Base-by-base conservation (phyloP, 2,113 vertebrate genomes). In the Passer montanus region DNA sequence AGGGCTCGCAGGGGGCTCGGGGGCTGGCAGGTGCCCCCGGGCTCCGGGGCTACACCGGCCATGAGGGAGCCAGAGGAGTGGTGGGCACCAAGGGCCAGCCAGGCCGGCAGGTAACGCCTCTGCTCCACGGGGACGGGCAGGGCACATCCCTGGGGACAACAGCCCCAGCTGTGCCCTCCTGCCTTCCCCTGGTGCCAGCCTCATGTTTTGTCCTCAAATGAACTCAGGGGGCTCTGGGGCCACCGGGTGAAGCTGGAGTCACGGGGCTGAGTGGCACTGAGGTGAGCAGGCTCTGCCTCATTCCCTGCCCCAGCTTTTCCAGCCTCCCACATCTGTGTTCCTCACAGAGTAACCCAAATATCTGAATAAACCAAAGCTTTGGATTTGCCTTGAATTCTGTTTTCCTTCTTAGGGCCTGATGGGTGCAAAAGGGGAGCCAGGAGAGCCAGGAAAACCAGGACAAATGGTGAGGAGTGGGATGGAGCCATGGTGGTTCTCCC, bases 181-280 rank as follows among this genome's bases (percentile, higher is more conserved):
- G 59, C 82, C 56, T 35, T 35, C 24, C 43, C 12, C 49, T 56
- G 80, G 67, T 47, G n/a, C 49, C 70, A 86, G 18, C 13, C 41
- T 39, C 12, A 0, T 53, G 27, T 55, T 83, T 47, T 83, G 84
- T 92, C 58, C 84, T 72, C 59, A 39, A 5, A 80, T n/a, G 26
- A 74, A 86, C 95, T 12, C 96, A 99, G 99, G 98, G 98, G 13
- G 92, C 97, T 27, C 96, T 98, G 0, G 99, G 98, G 47, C 90
- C 97, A 17, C 93, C 94, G 0, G 99, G 99, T 0, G 93, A 98
- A 90, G 97, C 91, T 60, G 99, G 99, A 79, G 97, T 95, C 35
- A 33, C 87, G 0, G 98, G 97, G 64, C 92, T 98, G 35, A 96
- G 96, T 0, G 99, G 98, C 31, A 39, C 96, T 1, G 96, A 98